Percentiles rank a stretch among this genome's conserved stretches.
Evolutionary conservation across 2,113 vertebrate species (phyloP).

Genomic region (Phalacrocorax pelagicus): DNA sequence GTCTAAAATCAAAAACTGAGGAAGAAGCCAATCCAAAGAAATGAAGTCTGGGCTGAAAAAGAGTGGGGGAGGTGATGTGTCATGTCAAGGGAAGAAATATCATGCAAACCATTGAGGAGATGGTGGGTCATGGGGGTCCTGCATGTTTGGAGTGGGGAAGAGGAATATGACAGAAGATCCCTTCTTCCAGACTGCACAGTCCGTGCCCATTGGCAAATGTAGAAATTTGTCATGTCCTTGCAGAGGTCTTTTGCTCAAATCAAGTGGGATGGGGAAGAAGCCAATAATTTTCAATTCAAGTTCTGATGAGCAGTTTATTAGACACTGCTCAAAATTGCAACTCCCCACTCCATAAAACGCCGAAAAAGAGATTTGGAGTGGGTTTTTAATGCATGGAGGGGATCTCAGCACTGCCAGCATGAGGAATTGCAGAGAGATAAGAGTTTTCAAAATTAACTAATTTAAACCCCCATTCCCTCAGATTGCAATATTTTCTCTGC

Average conservation of each 20-base stretch:
- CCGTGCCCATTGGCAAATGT: background rate
- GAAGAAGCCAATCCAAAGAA: background rate
- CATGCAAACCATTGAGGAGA: background rate
- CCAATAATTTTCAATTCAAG: background rate
- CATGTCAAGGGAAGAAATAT: background rate
- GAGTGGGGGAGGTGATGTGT: background rate
- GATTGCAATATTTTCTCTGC: background rate
- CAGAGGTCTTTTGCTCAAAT: background rate
- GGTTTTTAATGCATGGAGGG: background rate
- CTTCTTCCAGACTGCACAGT: background rate
- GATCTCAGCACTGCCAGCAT: background rate
- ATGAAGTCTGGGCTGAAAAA: background rate
- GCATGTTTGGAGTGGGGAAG: background rate
- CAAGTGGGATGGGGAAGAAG: background rate
- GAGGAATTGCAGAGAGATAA: background rate
- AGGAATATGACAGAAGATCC: background rate
- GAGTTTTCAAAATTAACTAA: background rate
- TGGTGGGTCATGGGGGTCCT: background rate
- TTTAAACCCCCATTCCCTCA: background rate
- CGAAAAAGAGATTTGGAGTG: background rate
- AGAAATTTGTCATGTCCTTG: background rate
- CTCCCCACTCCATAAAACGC: background rate
- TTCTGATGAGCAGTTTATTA: background rate
- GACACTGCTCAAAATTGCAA: background rate
- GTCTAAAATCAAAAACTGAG: background rate